Conservation (phyloP, 1,140 invertebrate species). For the Pogonomyrmex barbatus region DNA sequence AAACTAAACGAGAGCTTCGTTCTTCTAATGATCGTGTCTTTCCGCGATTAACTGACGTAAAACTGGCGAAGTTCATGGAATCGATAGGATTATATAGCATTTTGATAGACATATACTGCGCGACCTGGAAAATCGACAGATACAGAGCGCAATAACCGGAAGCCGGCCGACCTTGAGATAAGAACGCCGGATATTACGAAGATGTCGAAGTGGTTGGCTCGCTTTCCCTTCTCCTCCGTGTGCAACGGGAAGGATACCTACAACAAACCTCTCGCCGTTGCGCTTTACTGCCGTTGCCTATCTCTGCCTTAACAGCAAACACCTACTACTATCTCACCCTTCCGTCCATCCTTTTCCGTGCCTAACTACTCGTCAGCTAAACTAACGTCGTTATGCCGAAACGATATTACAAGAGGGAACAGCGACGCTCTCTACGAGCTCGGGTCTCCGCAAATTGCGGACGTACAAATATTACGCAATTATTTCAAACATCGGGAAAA, state of each 20-base stretch:
- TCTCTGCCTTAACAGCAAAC: conserved; percentile 55
- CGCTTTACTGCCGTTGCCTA: conserved; percentile 47
- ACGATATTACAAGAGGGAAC: conserved; percentile 70
- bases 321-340: conserved; percentile 21
- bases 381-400: conserved; percentile 78
- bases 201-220: conserved; percentile 29
- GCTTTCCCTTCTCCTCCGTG: neutral
- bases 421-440: conserved; percentile 3
- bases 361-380: conserved; percentile 72
- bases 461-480: conserved; percentile 59
- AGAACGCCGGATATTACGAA: conserved; percentile 67
- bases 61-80: conserved; percentile 19
- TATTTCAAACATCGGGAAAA: conserved; percentile 40
- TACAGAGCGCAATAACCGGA: conserved; percentile 41
- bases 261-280: neutral
- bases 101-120: conserved; percentile 31
- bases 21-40: conserved; percentile 25
- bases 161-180: conserved; percentile 65
- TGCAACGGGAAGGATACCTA: conserved; percentile 6
- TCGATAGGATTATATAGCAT: conserved; percentile 8
- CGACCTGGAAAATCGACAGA: conserved; percentile 37
- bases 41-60: conserved; percentile 22
- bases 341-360: conserved; percentile 59
- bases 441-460: conserved; percentile 18
- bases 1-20: neutral